Evolutionary conservation across 2,888 invertebrate species (phyloP).

Genomic region (Trachelus iudaicus): DNA sequence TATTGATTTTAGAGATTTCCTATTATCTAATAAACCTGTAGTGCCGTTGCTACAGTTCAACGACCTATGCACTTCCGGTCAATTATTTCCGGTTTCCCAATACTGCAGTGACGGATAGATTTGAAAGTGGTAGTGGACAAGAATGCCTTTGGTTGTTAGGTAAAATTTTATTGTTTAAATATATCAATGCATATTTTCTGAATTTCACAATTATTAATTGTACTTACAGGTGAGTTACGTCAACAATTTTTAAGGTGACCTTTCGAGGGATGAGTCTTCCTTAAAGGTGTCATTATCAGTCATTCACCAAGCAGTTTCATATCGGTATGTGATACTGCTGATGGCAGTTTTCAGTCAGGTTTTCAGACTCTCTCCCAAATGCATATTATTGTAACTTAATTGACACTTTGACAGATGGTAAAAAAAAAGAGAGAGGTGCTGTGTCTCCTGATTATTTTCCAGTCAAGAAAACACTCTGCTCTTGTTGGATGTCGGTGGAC

Average conservation of each 20-base stretch:
- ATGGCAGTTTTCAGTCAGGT: not conserved
- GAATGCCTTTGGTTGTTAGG: not conserved
- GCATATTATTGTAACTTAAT: not conserved
- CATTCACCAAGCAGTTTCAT: not conserved
- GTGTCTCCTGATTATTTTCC: not conserved
- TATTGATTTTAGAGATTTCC: not conserved
- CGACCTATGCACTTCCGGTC: not conserved
- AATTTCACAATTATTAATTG: not conserved
- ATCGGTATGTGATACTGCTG: not conserved
- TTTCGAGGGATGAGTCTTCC: not conserved
- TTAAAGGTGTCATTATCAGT: not conserved
- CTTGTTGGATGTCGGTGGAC: constrained; percentile 48
- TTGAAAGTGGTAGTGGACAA: not conserved
- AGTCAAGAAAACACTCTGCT: not conserved
- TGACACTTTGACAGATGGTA: not conserved
- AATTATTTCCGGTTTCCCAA: not conserved
- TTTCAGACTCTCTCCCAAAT: not conserved
- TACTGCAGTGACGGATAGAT: not conserved
- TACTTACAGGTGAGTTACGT: not conserved
- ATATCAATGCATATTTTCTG: not conserved
- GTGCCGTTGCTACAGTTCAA: not conserved
- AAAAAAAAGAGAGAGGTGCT: not conserved
- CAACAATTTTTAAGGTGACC: not conserved
- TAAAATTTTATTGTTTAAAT: not conserved
- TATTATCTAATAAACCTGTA: not conserved